Evolutionary conservation across 2,888 invertebrate genomes (phyloP).

Genomic region (Epinotia demarniana): DNA sequence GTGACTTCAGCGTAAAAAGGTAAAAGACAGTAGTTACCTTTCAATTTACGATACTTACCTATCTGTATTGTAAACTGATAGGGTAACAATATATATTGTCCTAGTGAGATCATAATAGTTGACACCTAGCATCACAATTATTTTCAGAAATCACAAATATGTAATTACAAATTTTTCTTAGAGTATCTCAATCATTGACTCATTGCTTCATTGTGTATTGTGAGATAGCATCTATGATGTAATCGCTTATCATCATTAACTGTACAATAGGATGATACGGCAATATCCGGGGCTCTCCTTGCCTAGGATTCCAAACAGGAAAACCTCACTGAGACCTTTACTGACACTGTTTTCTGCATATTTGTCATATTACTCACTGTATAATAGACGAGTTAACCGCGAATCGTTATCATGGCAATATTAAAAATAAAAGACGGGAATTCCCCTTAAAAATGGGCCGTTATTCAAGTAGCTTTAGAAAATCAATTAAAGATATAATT

Average conservation of each 20-base stretch:
- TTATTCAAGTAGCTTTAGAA: no score
- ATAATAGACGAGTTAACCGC: no score
- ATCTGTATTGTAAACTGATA: not conserved
- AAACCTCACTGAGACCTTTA: not conserved
- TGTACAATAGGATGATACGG: slow-evolving; percentile 16
- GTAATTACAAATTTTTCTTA: not conserved
- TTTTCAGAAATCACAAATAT: not conserved
- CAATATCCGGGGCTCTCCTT: slow-evolving; percentile 14
- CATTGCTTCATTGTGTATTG: slow-evolving; percentile 17
- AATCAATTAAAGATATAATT: no score
- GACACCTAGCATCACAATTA: not conserved
- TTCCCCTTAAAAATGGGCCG: no score
- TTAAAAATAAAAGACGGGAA: no score
- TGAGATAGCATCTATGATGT: slow-evolving; percentile 27
- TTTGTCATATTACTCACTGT: not conserved
- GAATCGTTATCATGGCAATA: no score
- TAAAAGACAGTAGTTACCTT: no score
- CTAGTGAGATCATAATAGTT: not conserved
- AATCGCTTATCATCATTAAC: slow-evolving; percentile 16
- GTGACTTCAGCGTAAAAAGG: no score
- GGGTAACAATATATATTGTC: not conserved
- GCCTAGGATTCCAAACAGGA: not conserved
- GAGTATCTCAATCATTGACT: slow-evolving; percentile 12
- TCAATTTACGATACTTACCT: no score
- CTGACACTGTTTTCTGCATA: not conserved